A percentile compares a stretch with the other conserved stretches of the same genome.
Evolutionary conservation across 2,797 vertebrate genomes (phyloP).

Genomic region (Sus cebifrons): DNA sequence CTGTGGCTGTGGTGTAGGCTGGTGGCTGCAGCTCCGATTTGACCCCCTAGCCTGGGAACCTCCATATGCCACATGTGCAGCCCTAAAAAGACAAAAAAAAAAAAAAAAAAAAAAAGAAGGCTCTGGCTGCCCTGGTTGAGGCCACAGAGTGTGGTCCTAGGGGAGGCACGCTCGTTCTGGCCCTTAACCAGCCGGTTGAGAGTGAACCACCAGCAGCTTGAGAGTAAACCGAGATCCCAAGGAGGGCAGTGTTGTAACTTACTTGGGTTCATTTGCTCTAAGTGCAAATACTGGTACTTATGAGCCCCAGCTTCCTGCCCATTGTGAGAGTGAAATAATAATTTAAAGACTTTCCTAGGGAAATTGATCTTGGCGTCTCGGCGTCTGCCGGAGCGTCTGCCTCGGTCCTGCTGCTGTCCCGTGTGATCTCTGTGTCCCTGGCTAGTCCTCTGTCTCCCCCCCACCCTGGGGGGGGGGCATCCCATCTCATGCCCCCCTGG

Average conservation of each 20-base stretch:
- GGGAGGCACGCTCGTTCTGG: accelerated
- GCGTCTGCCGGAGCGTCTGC: accelerated
- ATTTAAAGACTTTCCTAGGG: not conserved
- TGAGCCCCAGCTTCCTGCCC: not conserved
- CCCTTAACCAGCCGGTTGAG: accelerated
- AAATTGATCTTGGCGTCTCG: accelerated
- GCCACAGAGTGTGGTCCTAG: not conserved
- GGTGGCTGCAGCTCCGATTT: too few species aligned
- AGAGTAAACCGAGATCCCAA: accelerated
- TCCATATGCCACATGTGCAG: too few species aligned
- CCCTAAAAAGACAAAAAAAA: too few species aligned
- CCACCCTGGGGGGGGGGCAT: too few species aligned
- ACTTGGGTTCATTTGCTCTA: accelerated
- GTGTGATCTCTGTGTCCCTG: not conserved
- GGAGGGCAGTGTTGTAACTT: accelerated
- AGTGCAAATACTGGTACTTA: accelerated
- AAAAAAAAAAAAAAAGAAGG: too few species aligned
- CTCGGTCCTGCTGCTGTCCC: not conserved
- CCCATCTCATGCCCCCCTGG: too few species aligned
- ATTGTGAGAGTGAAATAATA: accelerated
- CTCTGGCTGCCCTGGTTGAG: accelerated
- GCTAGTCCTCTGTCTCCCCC: not conserved
- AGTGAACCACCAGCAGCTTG: not conserved
- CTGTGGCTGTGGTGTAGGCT: too few species aligned
- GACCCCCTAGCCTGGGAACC: too few species aligned